These are phyloP conservation scores for Chloromyia formosa DNA, from an alignment of 2,888 invertebrate species.

Conservation along the genomic window DNA sequence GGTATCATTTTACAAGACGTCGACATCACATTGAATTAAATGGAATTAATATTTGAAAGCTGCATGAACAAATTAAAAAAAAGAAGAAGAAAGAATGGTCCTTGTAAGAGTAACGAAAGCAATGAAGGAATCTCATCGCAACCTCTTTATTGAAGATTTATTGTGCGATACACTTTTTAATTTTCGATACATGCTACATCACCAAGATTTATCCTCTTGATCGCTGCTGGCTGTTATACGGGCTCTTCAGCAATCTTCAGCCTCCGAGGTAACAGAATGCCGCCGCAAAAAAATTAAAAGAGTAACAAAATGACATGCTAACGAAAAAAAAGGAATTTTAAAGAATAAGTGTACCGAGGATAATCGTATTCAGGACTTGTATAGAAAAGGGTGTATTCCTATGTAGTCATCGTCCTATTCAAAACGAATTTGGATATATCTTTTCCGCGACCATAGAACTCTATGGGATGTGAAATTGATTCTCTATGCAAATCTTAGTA, in stretches of 20 bases:
- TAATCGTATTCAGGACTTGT: slow-evolving; percentile 19
- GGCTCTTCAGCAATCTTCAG: slow-evolving; percentile 26
- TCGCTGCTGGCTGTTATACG: slow-evolving; percentile 15
- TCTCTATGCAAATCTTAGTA: slow-evolving; percentile 47
- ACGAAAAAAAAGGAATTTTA: slow-evolving; percentile 1
- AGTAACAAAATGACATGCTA: slow-evolving; percentile 22
- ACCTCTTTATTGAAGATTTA: slow-evolving; percentile 47
- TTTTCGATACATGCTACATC: slow-evolving; percentile 45
- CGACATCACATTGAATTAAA: slow-evolving; percentile 3
- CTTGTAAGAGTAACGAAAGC: slow-evolving; percentile 14
- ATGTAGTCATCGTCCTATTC: slow-evolving; percentile 40
- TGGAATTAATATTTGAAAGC: not conserved
- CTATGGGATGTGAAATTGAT: slow-evolving; percentile 49
- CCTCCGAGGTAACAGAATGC: not conserved
- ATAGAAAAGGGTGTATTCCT: slow-evolving; percentile 44
- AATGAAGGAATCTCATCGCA: slow-evolving; percentile 44
- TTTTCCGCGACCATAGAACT: slow-evolving; percentile 37
- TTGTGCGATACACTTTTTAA: slow-evolving; percentile 49
- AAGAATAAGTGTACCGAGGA: slow-evolving; percentile 20
- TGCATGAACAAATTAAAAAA: slow-evolving; percentile 33
- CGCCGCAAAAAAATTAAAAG: slow-evolving; percentile 30
- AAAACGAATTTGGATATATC: slow-evolving; percentile 42
- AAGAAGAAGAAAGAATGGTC: not conserved
- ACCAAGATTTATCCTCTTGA: slow-evolving; percentile 46
- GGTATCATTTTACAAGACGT: slow-evolving; percentile 34